Evolutionary conservation across 1,140 invertebrate species (phyloP).

Genomic region (Hydropsyche tenuis): DNA sequence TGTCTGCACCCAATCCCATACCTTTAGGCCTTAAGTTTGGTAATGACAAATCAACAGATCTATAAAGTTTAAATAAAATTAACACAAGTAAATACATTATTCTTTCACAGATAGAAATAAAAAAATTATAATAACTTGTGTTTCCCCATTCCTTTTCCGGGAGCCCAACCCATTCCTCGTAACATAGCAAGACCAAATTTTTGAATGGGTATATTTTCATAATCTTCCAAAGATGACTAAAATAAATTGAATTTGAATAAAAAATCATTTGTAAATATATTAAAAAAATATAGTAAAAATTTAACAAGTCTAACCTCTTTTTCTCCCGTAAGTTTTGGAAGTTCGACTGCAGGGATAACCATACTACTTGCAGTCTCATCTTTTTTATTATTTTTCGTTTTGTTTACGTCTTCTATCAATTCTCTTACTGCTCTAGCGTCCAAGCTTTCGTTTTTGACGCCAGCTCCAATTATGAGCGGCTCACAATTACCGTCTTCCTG

Average conservation of each 20-base stretch:
- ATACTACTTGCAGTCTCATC: slow-evolving; percentile 51
- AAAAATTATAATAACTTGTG: too few relatives aligned
- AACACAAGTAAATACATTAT: too few relatives aligned
- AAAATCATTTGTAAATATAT: not conserved
- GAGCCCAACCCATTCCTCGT: slow-evolving; percentile 93
- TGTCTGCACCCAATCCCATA: slow-evolving; percentile 88
- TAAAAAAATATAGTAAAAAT: slow-evolving; percentile 14
- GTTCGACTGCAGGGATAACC: slow-evolving; percentile 63
- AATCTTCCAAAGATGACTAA: slow-evolving; percentile 83
- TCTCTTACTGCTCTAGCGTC: slow-evolving; percentile 65
- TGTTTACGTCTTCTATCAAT: slow-evolving; percentile 63
- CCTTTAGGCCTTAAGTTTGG: slow-evolving; percentile 83
- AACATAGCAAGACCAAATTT: slow-evolving; percentile 92
- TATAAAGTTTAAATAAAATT: slow-evolving; percentile 24
- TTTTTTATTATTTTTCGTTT: slow-evolving; percentile 53
- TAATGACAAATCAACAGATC: slow-evolving; percentile 31
- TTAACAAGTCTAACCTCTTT: slow-evolving; percentile 60
- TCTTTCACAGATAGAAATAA: not conserved
- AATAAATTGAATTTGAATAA: slow-evolving; percentile 52
- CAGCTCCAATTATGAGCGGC: slow-evolving; percentile 38
- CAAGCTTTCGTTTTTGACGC: slow-evolving; percentile 57
- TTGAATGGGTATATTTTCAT: slow-evolving; percentile 86
- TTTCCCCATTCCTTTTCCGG: slow-evolving; percentile 73
- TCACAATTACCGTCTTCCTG: slow-evolving; percentile 21
- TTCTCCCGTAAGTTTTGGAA: slow-evolving; percentile 63